Base-by-base conservation (phyloP, 64 coral and sea anemone species). In the Pachyseris speciosa region DNA sequence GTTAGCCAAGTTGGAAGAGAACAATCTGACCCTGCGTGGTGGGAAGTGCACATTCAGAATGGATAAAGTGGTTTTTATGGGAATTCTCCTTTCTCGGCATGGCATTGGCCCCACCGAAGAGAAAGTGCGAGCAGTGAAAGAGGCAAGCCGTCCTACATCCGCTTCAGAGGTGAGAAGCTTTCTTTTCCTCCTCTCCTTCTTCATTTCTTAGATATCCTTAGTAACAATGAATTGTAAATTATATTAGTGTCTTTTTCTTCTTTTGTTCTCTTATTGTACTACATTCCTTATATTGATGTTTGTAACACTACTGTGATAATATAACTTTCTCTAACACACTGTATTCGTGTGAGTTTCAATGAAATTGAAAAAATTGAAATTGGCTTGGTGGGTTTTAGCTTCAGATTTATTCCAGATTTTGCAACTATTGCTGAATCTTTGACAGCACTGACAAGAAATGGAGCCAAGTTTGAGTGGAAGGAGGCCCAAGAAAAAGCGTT, bases 11-110 rank as follows among this genome's bases (percentile, higher is more conserved):
- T 47, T 34, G 1, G 9, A 88, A 43, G 47, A 88, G 19, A 67
- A 31, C 16, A 85, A 85, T 49, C 51, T 83, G 45, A 83, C 78
- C 25, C 19, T 86, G 20, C 70, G 48, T 16, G 0, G 22, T 51
- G 51, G 11, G 33, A 83, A 83, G 11, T 83, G 28, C 20, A 51
- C 78, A 22, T 83, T 83, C 31, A 83, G 78, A 58, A 86, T 86
- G 84, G 39, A 49, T n/a, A n/a, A n/a, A n/a, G n/a, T n/a, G n/a
- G n/a, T n/a, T n/a, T n/a, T n/a, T n/a, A n/a, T n/a, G n/a, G n/a
- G n/a, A n/a, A n/a, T n/a, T 22, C 78, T 83, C 43, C 28, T 83
- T 9, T 83, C 57, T 26, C 29, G 72, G 43, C 45, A 86, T 33
- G 67, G 36, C 42, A 47, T 86, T 19, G 84, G 65, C 5, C 84